Base-by-base conservation (phyloP, 2,888 invertebrate species). In the Nymphalis urticae region DNA sequence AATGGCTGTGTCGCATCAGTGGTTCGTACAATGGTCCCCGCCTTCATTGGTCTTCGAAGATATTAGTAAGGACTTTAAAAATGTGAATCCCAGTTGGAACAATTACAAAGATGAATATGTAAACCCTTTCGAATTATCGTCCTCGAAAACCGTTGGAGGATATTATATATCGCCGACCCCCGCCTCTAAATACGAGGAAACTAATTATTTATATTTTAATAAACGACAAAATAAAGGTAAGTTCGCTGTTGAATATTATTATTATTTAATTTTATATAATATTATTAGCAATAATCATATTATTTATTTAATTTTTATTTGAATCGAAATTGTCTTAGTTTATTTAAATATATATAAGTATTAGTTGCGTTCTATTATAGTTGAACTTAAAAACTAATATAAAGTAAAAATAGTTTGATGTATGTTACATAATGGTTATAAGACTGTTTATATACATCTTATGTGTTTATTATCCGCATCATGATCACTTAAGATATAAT, bases 1-100 rank as follows among this genome's bases (percentile, higher is more conserved):
- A 32, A 92, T 92, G 90, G 90, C 93, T 69, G 86, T 91, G 75
- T 90, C 92, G 70, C 89, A 92, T 79, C 92, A 92, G 83, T 93
- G 93, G 92, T 92, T 91, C 77, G 83, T 92, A 71, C 90, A 92
- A 78, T 93, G 93, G 93, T 84, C 89, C 17, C 78, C 89, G 16
- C 92, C 92, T 7, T 80, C 88, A 47, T 73, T 84, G 76, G 68
- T 90, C 51, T 82, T 89, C 53, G 76, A 88, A 61, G 90, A 91
- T 73, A 86, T 91, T 51, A 82, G 82, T 75, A 85, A 79, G 70
- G 83, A 82, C 61, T 89, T 85, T 72, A 79, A 85, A 64, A 80
- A 80, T 68, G 79, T 87, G 60, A 86, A 89, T 70, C 79, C 79
- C n/a, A 75, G 77, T 62, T 87, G 84, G 81, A 82, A 67, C 27